Evolutionary conservation across 2,113 vertebrate genomes (phyloP), one percentile per base, ranked within the genome.

Genomic region (Festucalex cinctus): DNA sequence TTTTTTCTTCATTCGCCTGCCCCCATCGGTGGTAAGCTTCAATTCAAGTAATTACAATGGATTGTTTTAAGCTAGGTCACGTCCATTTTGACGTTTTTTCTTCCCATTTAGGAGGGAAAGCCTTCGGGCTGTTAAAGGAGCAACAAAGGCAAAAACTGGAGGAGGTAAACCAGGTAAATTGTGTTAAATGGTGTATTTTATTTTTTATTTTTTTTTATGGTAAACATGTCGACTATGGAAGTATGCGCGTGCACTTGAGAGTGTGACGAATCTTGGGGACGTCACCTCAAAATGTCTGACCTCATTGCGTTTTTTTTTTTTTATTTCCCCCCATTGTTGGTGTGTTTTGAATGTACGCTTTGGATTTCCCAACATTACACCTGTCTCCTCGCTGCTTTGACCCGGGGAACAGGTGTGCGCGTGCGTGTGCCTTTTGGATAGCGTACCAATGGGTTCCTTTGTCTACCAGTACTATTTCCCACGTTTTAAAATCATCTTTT

Each of bases 161-260:
- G 0, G 94, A 95, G 83, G 92, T 97, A 75, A 98, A 98, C 84
- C 86, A 94, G 95, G 96, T 96, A 88, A 0, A 44, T 5, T 16
- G 22, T 17, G 0, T 17, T 16, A 20, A 61, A 41, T 12, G 9
- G 39, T 41, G 1, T 12, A 1, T 41, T 41, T 41, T 41, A 1
- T 46, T 46, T 17, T 28, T 32, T 28, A 16, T 56, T 56, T 17
- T 0, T 17, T 57, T 57, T 8, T 26, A 17, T 26, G 14, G 16
- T 10, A 5, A 35, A 57, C 26, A 24, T 28, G 16, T 32, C 54
- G 26, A 5, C 14, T 57, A 3, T 17, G 54, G 54, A 57, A 57
- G 26, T 32, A 10, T 3, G 48, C 71, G 58, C 66, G 26, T 72
- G 44, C 44, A 65, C 63, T 65, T 65, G 63, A 65, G 44, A 41